A percentile compares a stretch with the other conserved stretches of the same genome.
Conservation (phyloP, 2,888 invertebrate species). For the Drosophila demipolita region DNA sequence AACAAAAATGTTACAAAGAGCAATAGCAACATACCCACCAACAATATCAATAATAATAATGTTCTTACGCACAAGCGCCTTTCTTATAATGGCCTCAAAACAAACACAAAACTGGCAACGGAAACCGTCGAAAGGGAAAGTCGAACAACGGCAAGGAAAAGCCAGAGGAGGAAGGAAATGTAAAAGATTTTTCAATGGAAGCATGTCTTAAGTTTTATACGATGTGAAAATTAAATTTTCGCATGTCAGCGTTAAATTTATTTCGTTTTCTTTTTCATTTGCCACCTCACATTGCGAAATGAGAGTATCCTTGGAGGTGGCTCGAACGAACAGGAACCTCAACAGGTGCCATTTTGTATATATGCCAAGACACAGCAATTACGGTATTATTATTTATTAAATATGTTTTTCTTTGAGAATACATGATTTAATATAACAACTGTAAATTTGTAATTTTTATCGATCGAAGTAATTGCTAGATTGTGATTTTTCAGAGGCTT, state of each 20-base stretch:
- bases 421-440: background rate
- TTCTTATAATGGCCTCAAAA: slow-evolving; percentile 40
- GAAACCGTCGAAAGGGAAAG: slow-evolving; percentile 57
- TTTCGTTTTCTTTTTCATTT: slow-evolving; percentile 29
- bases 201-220: slow-evolving; percentile 50
- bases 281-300: slow-evolving; percentile 23
- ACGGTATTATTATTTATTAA: background rate
- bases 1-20: slow-evolving; percentile 34
- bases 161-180: slow-evolving; percentile 6
- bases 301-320: slow-evolving; percentile 7
- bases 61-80: slow-evolving; percentile 52
- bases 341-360: slow-evolving; percentile 37
- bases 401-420: background rate
- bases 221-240: slow-evolving; percentile 73
- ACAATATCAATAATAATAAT: slow-evolving; percentile 36
- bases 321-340: background rate
- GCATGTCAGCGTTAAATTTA: slow-evolving; percentile 73
- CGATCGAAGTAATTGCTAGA: background rate
- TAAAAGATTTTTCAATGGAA: slow-evolving; percentile 52
- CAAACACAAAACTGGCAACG: slow-evolving; percentile 40
- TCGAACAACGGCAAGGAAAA: slow-evolving; percentile 16
- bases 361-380: background rate
- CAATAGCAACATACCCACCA: slow-evolving; percentile 16
- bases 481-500: slow-evolving; percentile 5
- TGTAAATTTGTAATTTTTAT: background rate